Percentiles rank a stretch among this genome's conserved stretches.
phyloP scores from a whole-genome alignment of 2,797 vertebrate genomes.

The Syngnathus rostellatus region DNA sequence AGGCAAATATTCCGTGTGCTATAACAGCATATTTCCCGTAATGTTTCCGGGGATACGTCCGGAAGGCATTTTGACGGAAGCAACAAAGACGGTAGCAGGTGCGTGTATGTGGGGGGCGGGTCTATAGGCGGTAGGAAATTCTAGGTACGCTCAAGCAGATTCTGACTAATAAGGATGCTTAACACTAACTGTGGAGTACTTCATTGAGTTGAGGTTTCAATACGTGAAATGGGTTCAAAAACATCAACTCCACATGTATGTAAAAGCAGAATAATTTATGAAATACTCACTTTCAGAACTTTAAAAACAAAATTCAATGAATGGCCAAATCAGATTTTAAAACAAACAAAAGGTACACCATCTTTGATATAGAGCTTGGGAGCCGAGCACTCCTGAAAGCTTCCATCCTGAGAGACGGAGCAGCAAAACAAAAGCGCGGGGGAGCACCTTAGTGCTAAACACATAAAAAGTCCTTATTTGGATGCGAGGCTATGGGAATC shows the following conservation, averaged over 20 bases:
- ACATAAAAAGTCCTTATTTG: conserved; percentile 72
- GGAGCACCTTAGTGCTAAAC: conserved; percentile 62
- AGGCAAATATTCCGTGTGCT: conserved; percentile 66
- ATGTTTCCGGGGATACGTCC: conserved; percentile 56
- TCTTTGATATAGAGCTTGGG: background rate
- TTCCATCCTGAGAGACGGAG: conserved; percentile 43
- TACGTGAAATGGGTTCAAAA: background rate
- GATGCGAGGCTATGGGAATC: conserved; percentile 69
- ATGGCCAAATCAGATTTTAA: background rate
- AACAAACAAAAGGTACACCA: background rate
- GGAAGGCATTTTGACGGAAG: conserved; percentile 61
- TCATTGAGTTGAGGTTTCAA: background rate
- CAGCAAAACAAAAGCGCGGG: conserved; percentile 64
- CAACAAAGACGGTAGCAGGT: conserved; percentile 6
- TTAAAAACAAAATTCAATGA: background rate
- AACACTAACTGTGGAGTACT: background rate
- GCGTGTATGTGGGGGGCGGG: conserved; percentile 43
- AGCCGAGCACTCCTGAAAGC: background rate
- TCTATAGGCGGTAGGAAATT: conserved; percentile 16
- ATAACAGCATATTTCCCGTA: conserved; percentile 72
- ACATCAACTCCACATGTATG: background rate
- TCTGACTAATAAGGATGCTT: background rate
- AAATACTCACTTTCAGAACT: background rate
- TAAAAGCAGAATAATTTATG: background rate
- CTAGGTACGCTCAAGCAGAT: background rate